A percentile compares a stretch with the other conserved stretches of the same genome.
These are phyloP conservation scores for Lineus longissimus DNA, from an alignment of 1,140 invertebrate genomes.

Conservation along the genomic window DNA sequence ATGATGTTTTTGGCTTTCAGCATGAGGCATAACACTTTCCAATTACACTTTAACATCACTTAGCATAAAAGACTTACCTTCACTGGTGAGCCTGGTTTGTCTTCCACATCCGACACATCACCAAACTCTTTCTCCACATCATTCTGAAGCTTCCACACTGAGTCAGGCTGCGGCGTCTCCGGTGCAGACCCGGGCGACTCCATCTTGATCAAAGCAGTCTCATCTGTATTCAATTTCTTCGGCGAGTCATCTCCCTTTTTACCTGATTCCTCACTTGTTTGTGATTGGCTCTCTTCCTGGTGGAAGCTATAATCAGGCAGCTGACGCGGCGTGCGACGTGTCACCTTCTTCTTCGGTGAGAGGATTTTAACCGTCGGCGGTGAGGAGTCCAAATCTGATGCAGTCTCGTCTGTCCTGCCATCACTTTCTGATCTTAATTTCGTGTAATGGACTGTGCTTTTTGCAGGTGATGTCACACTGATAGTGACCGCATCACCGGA, in stretches of 20 bases:
- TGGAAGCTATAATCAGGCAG: constrained; percentile 1
- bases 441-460: constrained; percentile 34
- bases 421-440: constrained; percentile 22
- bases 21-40: too few relatives aligned
- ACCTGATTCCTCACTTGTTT: background rate
- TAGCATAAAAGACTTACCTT: background rate
- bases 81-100: too few relatives aligned
- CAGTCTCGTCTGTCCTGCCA: constrained; percentile 22
- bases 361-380: constrained; percentile 34
- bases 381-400: constrained; percentile 29
- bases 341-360: background rate
- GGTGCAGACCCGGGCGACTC: background rate
- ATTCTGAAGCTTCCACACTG: too few relatives aligned
- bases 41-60: too few relatives aligned
- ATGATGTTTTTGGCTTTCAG: too few relatives aligned
- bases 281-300: background rate
- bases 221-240: background rate
- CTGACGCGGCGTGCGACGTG: background rate
- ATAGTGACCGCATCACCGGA: constrained; percentile 24
- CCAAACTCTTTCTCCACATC: too few relatives aligned
- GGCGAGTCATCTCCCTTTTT: background rate
- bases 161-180: too few relatives aligned
- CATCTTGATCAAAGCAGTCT: constrained; percentile 4
- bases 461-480: constrained; percentile 27
- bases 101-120: too few relatives aligned